Percentiles rank a stretch among this genome's conserved stretches.
Conservation (phyloP, 2,113 vertebrate genomes). For the Gallinago paraguaiae region DNA sequence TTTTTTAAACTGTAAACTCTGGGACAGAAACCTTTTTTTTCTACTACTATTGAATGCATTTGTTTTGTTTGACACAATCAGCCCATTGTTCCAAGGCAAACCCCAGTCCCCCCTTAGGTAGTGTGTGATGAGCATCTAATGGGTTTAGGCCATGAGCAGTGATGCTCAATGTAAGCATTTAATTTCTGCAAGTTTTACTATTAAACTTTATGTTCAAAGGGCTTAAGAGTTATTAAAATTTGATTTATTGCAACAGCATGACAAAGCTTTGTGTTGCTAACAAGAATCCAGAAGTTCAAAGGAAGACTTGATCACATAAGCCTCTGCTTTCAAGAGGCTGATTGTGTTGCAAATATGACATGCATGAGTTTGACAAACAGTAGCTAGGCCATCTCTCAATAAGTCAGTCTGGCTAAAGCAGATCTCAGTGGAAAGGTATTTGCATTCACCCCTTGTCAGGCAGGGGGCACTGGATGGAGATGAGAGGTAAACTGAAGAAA, state of each 20-base stretch:
- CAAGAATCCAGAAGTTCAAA: neutral
- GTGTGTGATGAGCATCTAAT: neutral
- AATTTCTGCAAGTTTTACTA: conserved; percentile 3
- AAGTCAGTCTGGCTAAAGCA: neutral
- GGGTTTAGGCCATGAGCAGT: neutral
- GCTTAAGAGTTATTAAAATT: conserved; percentile 31
- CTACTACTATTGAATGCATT: accelerated
- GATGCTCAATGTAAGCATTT: accelerated
- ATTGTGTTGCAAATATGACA: neutral
- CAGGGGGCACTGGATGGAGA: neutral
- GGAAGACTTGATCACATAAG: conserved; percentile 31
- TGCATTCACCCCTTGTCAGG: neutral
- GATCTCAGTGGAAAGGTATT: neutral
- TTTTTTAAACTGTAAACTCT: neutral
- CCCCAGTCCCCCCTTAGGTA: neutral
- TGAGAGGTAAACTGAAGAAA: neutral
- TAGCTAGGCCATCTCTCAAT: neutral
- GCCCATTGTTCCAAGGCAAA: neutral
- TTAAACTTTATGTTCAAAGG: conserved; percentile 11
- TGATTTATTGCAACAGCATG: neutral
- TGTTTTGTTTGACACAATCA: neutral
- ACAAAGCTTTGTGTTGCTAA: conserved; percentile 12
- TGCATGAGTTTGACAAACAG: neutral
- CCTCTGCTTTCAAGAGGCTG: neutral
- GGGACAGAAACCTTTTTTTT: neutral